Evolutionary conservation across 2,113 vertebrate genomes (phyloP).

Genomic region (Channa maculata): DNA sequence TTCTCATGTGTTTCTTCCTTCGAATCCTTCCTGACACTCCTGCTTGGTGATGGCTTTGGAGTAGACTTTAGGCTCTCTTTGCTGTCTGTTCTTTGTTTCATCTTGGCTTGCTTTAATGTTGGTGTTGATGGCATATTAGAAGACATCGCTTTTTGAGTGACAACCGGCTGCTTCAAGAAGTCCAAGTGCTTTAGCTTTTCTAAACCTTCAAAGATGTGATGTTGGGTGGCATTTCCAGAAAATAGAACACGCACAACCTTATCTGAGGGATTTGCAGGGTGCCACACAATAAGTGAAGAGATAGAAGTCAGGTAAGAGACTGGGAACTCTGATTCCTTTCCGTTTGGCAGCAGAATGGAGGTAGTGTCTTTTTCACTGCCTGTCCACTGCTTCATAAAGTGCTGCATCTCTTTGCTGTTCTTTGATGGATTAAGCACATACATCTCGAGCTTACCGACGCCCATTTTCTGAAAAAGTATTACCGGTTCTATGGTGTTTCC

Average conservation of each 20-base stretch:
- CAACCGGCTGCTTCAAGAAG: slow-evolving; percentile 91
- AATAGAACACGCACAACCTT: slow-evolving; percentile 96
- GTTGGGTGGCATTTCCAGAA: slow-evolving; percentile 94
- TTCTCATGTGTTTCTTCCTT: slow-evolving; percentile 90
- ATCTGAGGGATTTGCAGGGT: slow-evolving; percentile 93
- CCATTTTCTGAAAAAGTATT: slow-evolving; percentile 98
- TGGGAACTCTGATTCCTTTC: slow-evolving; percentile 92
- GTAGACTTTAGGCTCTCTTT: slow-evolving; percentile 93
- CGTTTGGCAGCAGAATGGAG: slow-evolving; percentile 89
- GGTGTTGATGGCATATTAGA: slow-evolving; percentile 83
- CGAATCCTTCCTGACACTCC: slow-evolving; percentile 88
- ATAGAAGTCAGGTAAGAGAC: slow-evolving; percentile 92
- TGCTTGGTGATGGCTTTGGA: slow-evolving; percentile 86
- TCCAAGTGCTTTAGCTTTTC: slow-evolving; percentile 97
- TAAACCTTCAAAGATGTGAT: slow-evolving; percentile 93
- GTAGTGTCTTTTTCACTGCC: slow-evolving; percentile 91
- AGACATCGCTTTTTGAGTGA: slow-evolving; percentile 91
- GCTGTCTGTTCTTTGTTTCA: slow-evolving; percentile 93
- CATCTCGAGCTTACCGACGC: slow-evolving; percentile 97
- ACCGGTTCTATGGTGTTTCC: slow-evolving; percentile 92
- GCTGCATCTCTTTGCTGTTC: slow-evolving; percentile 94
- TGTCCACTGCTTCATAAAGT: slow-evolving; percentile 97
- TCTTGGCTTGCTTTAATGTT: slow-evolving; percentile 89
- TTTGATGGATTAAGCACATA: slow-evolving; percentile 95
- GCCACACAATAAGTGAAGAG: slow-evolving; percentile 96